Percentiles rank a stretch among this genome's conserved stretches.
Evolutionary conservation across 2,797 vertebrate species (phyloP).

Genomic region (Pitangus sulphuratus): DNA sequence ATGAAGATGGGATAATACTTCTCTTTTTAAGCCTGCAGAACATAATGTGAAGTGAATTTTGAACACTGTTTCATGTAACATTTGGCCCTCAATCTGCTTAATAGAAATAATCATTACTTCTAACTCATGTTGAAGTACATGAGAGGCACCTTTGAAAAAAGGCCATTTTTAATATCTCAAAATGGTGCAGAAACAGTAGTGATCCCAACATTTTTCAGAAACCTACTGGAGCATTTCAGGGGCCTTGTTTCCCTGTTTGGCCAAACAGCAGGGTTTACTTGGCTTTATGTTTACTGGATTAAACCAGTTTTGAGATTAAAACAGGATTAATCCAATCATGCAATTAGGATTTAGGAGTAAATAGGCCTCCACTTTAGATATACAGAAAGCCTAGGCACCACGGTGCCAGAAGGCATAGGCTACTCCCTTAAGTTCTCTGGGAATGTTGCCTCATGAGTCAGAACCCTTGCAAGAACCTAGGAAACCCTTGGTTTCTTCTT

Average conservation of each 20-base stretch:
- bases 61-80: not conserved
- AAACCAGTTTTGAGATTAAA: constrained; percentile 37
- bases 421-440: not conserved
- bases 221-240: not conserved
- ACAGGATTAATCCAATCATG: not conserved
- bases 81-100: not conserved
- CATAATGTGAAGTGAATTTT: not conserved
- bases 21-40: not conserved
- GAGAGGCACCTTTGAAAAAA: not conserved
- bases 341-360: constrained; percentile 16
- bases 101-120: not conserved
- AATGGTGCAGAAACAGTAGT: not conserved
- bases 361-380: not conserved
- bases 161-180: not conserved
- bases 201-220: not conserved
- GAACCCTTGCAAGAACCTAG: not conserved
- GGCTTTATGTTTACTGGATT: not conserved
- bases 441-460: not conserved
- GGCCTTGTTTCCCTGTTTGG: not conserved
- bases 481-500: not conserved
- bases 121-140: not conserved
- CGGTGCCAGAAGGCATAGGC: not conserved
- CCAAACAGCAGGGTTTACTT: not conserved
- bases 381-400: not conserved
- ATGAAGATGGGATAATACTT: not conserved